Conservation (phyloP, 2,888 invertebrate genomes). For the Protophormia terraenovae region DNA sequence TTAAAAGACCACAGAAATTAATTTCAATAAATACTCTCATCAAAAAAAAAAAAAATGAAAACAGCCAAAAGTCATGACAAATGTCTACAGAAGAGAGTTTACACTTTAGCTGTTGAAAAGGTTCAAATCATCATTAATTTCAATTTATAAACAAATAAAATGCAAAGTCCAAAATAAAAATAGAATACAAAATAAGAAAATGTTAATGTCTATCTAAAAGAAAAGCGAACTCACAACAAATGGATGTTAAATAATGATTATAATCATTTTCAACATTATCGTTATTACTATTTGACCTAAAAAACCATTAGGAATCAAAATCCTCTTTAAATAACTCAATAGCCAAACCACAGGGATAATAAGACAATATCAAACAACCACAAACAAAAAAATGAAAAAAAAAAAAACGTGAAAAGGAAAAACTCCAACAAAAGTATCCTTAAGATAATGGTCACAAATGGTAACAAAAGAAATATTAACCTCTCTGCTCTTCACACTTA, state of each 20-base stretch:
- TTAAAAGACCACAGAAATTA: conserved; percentile 6
- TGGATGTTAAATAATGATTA: conserved; percentile 55
- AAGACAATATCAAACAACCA: conserved; percentile 43
- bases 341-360: conserved; percentile 47
- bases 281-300: conserved; percentile 50
- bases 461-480: conserved; percentile 41
- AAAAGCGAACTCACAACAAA: conserved; percentile 11
- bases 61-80: conserved; percentile 52
- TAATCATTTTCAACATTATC: conserved; percentile 42
- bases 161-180: conserved; percentile 35
- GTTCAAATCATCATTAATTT: conserved; percentile 67
- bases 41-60: not conserved
- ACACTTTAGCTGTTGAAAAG: conserved; percentile 45
- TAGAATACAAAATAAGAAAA: not conserved
- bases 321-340: conserved; percentile 50
- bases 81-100: conserved; percentile 39
- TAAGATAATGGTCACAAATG: conserved; percentile 60
- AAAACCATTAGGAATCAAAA: conserved; percentile 59
- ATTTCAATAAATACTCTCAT: conserved; percentile 26
- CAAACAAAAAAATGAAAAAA: conserved; percentile 13
- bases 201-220: not conserved
- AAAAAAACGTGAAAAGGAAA: conserved; percentile 1
- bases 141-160: conserved; percentile 62
- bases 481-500: not conserved
- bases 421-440: not conserved